Percentiles rank a stretch among this genome's conserved stretches.
Evolutionary conservation across 2,888 invertebrate genomes (phyloP).

Genomic region (Ophioninae sp.): DNA sequence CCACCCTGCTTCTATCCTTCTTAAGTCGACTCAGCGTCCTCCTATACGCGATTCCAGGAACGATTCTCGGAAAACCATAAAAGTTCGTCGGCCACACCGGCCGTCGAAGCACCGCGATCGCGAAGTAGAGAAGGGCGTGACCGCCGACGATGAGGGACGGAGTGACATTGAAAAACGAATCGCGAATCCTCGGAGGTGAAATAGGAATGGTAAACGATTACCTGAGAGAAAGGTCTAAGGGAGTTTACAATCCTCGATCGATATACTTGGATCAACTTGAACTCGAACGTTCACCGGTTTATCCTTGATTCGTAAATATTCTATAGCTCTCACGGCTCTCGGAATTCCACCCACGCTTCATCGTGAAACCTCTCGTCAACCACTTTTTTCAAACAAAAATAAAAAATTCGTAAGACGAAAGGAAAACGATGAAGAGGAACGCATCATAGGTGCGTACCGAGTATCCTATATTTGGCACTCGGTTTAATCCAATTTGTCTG

Average conservation of each 20-base stretch:
- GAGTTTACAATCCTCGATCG: background rate
- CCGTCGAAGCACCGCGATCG: constrained; percentile 21
- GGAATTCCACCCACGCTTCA: no score
- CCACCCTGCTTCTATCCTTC: constrained; percentile 27
- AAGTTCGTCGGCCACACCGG: constrained; percentile 41
- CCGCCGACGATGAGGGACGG: constrained; percentile 11
- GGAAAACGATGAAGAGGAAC: background rate
- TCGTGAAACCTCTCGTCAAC: no score
- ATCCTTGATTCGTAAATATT: background rate
- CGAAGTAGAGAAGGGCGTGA: constrained; percentile 62
- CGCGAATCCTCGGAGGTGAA: background rate
- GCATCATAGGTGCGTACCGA: background rate
- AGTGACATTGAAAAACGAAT: background rate
- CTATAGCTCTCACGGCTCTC: no score
- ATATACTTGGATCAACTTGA: background rate
- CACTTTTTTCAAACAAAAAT: no score
- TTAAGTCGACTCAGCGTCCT: constrained; percentile 39
- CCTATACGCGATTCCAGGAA: constrained; percentile 67
- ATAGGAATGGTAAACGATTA: background rate
- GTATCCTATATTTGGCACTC: constrained; percentile 14
- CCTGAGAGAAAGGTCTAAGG: background rate
- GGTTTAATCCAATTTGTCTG: constrained; percentile 44
- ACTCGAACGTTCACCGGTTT: background rate
- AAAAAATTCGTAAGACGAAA: background rate
- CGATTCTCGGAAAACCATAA: constrained; percentile 66